Percentiles rank a stretch among this genome's conserved stretches.
Evolutionary conservation across 2,797 vertebrate species (phyloP).

Genomic region (Perdix hodgsoniae): DNA sequence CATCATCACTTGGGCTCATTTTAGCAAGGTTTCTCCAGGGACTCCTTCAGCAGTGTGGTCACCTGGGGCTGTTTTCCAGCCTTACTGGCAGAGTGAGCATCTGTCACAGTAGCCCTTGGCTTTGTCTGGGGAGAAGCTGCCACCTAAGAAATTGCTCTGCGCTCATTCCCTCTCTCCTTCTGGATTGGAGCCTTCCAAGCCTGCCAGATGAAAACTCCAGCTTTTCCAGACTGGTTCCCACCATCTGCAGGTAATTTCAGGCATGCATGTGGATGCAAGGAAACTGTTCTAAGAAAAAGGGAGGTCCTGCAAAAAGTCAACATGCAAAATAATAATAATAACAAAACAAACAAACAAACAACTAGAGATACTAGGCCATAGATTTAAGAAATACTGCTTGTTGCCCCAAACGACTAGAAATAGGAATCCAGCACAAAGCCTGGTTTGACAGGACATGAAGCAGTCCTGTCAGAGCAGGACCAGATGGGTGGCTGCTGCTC

Average conservation of each 20-base stretch:
- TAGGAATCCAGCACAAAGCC: background rate
- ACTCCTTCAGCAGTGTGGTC: background rate
- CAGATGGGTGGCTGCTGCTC: background rate
- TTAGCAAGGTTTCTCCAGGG: slow-evolving; percentile 32
- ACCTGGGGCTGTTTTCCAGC: slow-evolving; percentile 23
- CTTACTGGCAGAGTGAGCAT: background rate
- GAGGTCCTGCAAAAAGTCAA: background rate
- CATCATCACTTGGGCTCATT: background rate
- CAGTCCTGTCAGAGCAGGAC: background rate
- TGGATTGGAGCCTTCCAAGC: background rate
- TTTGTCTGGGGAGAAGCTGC: slow-evolving; percentile 32
- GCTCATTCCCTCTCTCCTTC: background rate
- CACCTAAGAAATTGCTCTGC: background rate
- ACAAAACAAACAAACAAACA: no score
- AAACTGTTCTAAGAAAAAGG: background rate
- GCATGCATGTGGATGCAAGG: background rate
- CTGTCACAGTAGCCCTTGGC: slow-evolving; percentile 28
- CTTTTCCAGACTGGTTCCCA: background rate
- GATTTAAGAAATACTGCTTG: background rate
- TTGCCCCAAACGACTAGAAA: background rate
- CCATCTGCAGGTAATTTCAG: background rate
- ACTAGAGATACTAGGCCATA: background rate
- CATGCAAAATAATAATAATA: background rate
- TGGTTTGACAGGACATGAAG: background rate
- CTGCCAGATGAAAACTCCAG: background rate